Base-by-base conservation (phyloP, 1,140 invertebrate genomes). In the Lycorma delicatula region DNA sequence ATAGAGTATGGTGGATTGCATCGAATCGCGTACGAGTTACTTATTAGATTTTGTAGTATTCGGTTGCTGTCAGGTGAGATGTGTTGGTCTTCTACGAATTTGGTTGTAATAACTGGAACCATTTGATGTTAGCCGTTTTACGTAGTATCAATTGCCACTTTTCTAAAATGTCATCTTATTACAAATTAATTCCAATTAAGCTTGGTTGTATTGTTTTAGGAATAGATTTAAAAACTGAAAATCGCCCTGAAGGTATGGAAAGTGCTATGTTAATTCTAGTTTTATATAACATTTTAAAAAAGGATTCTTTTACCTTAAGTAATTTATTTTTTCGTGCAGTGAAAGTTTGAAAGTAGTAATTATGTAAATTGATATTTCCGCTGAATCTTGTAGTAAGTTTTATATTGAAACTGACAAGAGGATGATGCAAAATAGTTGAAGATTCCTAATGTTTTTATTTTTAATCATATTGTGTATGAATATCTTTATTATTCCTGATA, bases 151-250 rank as follows among this genome's bases (percentile, higher is more conserved):
- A n/a, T n/a, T n/a, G 41, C 11, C 1, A 18, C 23, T 1, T 44
- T 13, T 50, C 18, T 26, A 52, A 4, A 26, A 52, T 52, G 50
- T 18, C 26, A 13, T 20, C 7, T 7, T 34, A 7, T 57, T 70
- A 70, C 53, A 55, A 64, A 44, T 50, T 67, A 16, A 58, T 50
- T n/a, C 63, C 66, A 4, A 59, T 65, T 20, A 49, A 69, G 62
- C 51, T 71, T 18, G 72, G 72, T 11, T 69, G 67, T 51, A 68
- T 70, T 63, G 66, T 73, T 22, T 49, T 63, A 51, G 73, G 72
- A n/a, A 64, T 77, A 36, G 67, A 74, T 56, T 61, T 77, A 25
- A 68, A 68, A 26, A 63, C 66, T 18, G 61, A 68, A 46, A 68
- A 72, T 28, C 60, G 73, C 28, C 64, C 69, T 20, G 65, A 74